phyloP scores from a whole-genome alignment of 1,140 invertebrate genomes.

The Danaus plexippus region DNA sequence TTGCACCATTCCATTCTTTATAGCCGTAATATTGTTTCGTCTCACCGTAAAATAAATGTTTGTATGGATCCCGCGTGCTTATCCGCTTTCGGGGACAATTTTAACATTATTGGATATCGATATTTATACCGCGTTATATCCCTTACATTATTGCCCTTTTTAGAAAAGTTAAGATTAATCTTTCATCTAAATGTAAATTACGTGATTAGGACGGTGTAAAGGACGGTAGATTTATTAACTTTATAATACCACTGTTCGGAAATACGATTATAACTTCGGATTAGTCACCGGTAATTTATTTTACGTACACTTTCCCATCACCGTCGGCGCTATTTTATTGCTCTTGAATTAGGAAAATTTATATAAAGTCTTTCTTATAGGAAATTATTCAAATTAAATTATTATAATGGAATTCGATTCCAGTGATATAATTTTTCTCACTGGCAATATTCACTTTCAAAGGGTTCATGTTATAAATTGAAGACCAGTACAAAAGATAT shows the following conservation, averaged over 20 bases:
- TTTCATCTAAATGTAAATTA: constrained; percentile 17
- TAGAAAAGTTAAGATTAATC: constrained; percentile 13
- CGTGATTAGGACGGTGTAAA: constrained; percentile 8
- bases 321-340: too few species aligned
- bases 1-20: constrained; percentile 34
- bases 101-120: constrained; percentile 42
- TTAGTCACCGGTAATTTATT: too few species aligned
- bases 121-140: constrained; percentile 17
- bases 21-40: constrained; percentile 48
- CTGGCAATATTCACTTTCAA: neutral
- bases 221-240: constrained; percentile 15
- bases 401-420: too few species aligned
- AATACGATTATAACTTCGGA: constrained; percentile 15
- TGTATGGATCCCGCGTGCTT: constrained; percentile 30
- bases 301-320: too few species aligned
- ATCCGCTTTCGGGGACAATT: constrained; percentile 23
- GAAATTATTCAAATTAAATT: too few species aligned
- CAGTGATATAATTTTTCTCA: too few species aligned
- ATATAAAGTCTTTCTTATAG: too few species aligned
- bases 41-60: constrained; percentile 42
- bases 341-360: too few species aligned
- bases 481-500: constrained; percentile 9
- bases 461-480: constrained; percentile 6
- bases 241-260: constrained; percentile 9
- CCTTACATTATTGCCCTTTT: too few species aligned